phyloP scores from a whole-genome alignment of 2,888 invertebrate species.

The Tenthredo distinguenda region DNA sequence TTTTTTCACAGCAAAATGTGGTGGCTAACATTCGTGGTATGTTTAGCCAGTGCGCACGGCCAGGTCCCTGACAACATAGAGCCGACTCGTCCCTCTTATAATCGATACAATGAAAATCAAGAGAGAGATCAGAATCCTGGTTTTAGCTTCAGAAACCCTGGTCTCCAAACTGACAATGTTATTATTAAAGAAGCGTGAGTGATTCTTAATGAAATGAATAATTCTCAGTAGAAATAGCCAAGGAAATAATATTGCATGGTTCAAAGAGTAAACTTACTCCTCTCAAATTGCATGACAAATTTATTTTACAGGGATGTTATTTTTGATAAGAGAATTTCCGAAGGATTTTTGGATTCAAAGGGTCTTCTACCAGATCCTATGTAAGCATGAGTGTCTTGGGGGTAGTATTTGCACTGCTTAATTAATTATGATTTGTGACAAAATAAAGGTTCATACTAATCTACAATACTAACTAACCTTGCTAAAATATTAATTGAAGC shows the following conservation, averaged over 20 bases:
- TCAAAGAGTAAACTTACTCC: not conserved
- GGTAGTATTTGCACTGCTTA: constrained; percentile 12
- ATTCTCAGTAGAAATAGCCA: not conserved
- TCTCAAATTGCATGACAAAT: constrained; percentile 31
- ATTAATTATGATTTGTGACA: not conserved
- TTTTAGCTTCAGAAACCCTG: constrained; percentile 54
- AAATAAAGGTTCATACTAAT: not conserved
- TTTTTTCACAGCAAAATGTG: constrained; percentile 64
- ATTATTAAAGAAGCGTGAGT: constrained; percentile 74
- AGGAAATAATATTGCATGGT: constrained; percentile 11
- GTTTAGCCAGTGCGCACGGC: constrained; percentile 62
- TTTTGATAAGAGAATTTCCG: constrained; percentile 17
- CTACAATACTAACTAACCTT: not conserved
- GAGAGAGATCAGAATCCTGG: constrained; percentile 60
- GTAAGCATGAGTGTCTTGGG: constrained; percentile 28
- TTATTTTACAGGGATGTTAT: constrained; percentile 43
- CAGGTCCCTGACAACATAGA: constrained; percentile 64
- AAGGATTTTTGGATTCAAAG: constrained; percentile 5
- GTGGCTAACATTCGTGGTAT: constrained; percentile 64
- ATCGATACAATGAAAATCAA: constrained; percentile 61
- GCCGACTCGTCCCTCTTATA: constrained; percentile 65
- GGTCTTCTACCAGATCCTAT: constrained; percentile 23
- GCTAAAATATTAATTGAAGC: not conserved
- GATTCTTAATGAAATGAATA: not conserved
- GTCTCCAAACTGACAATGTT: constrained; percentile 63